Base-by-base conservation (phyloP, 1,140 invertebrate species). In the Heliconius hermathena region DNA sequence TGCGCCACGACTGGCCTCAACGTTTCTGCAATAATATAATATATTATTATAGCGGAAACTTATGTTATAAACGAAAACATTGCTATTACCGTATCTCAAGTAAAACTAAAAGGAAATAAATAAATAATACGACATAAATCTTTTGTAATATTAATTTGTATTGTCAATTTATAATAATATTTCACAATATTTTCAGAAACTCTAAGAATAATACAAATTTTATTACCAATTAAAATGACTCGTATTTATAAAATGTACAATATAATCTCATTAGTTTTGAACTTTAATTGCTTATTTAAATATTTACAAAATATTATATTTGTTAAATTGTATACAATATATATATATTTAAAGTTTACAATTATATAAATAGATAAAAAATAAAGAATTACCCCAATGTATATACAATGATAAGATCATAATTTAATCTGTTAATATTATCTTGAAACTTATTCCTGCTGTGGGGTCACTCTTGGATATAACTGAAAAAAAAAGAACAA, bases 221-320 rank as follows among this genome's bases (percentile, higher is more conserved):
- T 84, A 85, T 90, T 88, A 91, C 87, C 88, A 89, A 92, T 93
- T 89, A 91, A 82, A 88, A 90, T 94, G 91, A 94, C 93, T 93
- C 87, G 81, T 94, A 93, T 94, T 92, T 94, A 94, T 94, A 94
- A 93, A 94, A 93, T 93, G 89, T 93, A 93, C 91, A 94, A 93
- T 93, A 93, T 94, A 94, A 94, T 93, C 93, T 93, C 93, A 91
- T 92, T 91, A 87, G 89, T 94, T 93, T 93, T 89, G 87, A 86
- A 90, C 90, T 91, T 91, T 82, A 81, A 75, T 81, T 60, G 87
- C 84, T 85, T 89, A 87, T 83, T 92, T 93, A 92, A 90, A 93
- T 94, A 94, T 94, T 93, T 94, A 94, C 93, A 94, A 93, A 94
- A 93, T 93, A 94, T 94, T 93, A 88, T 86, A 91, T 92, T 87